A percentile compares a stretch with the other conserved stretches of the same genome.
phyloP scores from a whole-genome alignment of 2,888 invertebrate species.

The Apoda limacodes region DNA sequence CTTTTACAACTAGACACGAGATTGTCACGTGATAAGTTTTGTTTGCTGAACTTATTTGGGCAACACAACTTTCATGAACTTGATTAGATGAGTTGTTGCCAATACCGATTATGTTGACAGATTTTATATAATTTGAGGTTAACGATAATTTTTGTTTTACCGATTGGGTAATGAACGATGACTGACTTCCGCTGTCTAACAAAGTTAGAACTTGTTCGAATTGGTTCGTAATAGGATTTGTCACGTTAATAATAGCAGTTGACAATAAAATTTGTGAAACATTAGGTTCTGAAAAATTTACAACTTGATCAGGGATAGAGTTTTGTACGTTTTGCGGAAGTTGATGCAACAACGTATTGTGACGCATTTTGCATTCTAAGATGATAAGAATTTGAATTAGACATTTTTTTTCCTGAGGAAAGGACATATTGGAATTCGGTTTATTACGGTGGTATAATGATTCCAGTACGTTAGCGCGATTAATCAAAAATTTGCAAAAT shows the following conservation, averaged over 20 bases:
- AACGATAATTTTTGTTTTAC: slow-evolving; percentile 9
- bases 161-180: slow-evolving; percentile 9
- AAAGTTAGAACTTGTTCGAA: slow-evolving; percentile 7
- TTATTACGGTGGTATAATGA: too few species aligned
- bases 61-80: slow-evolving; percentile 13
- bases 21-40: slow-evolving; percentile 4
- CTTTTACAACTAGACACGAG: slow-evolving; percentile 13
- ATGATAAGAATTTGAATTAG: too few species aligned
- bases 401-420: too few species aligned
- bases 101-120: slow-evolving; percentile 16
- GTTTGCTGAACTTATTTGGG: slow-evolving; percentile 11
- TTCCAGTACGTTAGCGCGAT: too few species aligned
- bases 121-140: slow-evolving; percentile 2
- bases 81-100: slow-evolving; percentile 12
- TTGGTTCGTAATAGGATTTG: slow-evolving; percentile 13
- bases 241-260: slow-evolving; percentile 13
- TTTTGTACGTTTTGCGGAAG: background rate
- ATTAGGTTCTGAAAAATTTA: background rate
- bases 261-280: slow-evolving; percentile 10
- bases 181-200: slow-evolving; percentile 15
- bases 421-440: too few species aligned
- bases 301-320: background rate
- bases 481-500: too few species aligned
- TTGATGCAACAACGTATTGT: slow-evolving; percentile 14
- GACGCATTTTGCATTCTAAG: slow-evolving; percentile 11